Conservation (phyloP, 1,140 invertebrate genomes). For the Aphaenogaster ashmeadi region DNA sequence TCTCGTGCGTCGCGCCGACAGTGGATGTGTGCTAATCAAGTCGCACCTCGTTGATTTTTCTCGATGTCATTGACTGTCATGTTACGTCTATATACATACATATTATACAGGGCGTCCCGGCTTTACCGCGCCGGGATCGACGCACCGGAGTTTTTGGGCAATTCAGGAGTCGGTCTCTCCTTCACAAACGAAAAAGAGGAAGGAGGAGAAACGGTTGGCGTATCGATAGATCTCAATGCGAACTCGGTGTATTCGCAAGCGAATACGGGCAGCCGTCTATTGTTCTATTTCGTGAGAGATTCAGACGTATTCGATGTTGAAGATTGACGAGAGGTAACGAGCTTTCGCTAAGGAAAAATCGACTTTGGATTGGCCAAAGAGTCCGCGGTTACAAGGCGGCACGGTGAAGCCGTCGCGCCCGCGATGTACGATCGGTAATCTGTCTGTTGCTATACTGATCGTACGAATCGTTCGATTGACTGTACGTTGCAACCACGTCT, state of each 20-base stretch:
- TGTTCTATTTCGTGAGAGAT: neutral
- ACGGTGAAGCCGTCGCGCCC: slow-evolving; percentile 7
- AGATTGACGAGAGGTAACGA: neutral
- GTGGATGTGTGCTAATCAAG: slow-evolving; percentile 83
- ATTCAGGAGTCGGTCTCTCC: slow-evolving; percentile 40
- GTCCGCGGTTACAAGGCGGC: neutral
- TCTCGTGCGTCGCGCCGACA: slow-evolving; percentile 69
- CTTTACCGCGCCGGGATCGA: slow-evolving; percentile 1
- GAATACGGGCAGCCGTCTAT: neutral
- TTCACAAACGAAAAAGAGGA: neutral
- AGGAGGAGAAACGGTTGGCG: too few species aligned
- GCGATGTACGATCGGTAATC: slow-evolving; percentile 31
- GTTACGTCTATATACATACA: slow-evolving; percentile 75
- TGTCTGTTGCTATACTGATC: slow-evolving; percentile 77
- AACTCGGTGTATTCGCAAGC: neutral
- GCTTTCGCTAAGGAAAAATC: slow-evolving; percentile 34
- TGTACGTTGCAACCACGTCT: slow-evolving; percentile 77
- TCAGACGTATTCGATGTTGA: neutral
- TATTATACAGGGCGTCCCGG: slow-evolving; percentile 67
- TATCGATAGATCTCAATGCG: neutral
- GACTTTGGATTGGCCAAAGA: slow-evolving; percentile 13
- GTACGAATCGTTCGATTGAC: slow-evolving; percentile 80
- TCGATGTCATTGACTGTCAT: slow-evolving; percentile 83
- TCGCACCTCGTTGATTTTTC: slow-evolving; percentile 83
- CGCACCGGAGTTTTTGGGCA: neutral